Base-by-base conservation (phyloP, 2,113 vertebrate species). In the Lethenteron reissneri region DNA sequence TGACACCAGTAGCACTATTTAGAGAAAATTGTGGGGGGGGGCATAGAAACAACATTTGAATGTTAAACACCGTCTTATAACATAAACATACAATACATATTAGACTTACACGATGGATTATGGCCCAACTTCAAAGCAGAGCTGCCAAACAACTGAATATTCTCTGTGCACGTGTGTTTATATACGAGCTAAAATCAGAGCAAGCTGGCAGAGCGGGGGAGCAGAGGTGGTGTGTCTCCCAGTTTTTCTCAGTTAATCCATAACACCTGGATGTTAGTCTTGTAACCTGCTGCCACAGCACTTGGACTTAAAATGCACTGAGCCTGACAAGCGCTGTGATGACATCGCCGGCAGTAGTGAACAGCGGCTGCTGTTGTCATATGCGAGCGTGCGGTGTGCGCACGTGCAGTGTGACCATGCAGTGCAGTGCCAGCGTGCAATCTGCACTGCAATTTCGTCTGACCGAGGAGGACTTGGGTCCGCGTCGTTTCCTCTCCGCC, bases 401-500 rank as follows among this genome's bases (percentile, higher is more conserved):
- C 57, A 69, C 12, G 56, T 0, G 1, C 12, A 68, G 15, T 74
- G 71, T 25, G 72, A 74, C 1, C 15, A 68, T 68, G 19, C 19
- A n/a, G 15, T n/a, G 57, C 17, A 13, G 10, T 70, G 11, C 76
- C 59, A 74, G 75, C 58, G 70, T 25, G 2, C 58, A 17, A 10
- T 57, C 2, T 58, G 9, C 2, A 71, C 19, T 76, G 10, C 12
- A 56, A 69, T 56, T 2, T n/a, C 77, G 74, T 81, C 81, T 76
- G 84, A 87, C 85, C 74, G 79, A 78, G 82, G 84, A 79, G 73
- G 78, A 79, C 84, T 88, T 89, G 72, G 85, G 79, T 78, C 82
- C 79, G 73, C 84, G 81, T 77, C 85, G 88, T 83, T 88, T 90
- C 82, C 87, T 90, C 78, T 90, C 88, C 56, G 86, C 88, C 80